These are phyloP conservation scores for Caenorhabditis parvicauda DNA, from an alignment of 2,888 invertebrate genomes.

Conservation along the genomic window DNA sequence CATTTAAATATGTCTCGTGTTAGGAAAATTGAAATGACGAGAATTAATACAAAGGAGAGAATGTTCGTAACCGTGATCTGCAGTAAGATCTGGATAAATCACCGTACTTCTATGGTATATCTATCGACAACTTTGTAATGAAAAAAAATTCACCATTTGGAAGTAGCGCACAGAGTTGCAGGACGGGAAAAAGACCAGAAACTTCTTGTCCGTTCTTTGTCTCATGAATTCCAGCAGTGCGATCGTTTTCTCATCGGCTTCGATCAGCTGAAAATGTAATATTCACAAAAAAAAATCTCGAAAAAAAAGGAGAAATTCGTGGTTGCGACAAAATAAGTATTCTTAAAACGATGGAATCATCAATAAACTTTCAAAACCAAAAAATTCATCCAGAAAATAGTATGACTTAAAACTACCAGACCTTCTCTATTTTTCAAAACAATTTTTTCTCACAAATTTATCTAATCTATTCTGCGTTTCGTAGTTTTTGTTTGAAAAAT, in stretches of 20 bases:
- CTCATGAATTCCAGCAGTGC: slow-evolving; percentile 77
- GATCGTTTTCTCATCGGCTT: slow-evolving; percentile 78
- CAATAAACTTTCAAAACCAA: slow-evolving; percentile 2
- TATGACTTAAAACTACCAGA: not conserved
- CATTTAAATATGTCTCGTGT: no score
- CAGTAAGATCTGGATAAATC: no score
- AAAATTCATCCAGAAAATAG: no score
- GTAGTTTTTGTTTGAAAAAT: no score
- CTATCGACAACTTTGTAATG: no score
- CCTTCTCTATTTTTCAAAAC: not conserved
- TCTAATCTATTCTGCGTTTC: no score
- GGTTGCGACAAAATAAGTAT: no score
- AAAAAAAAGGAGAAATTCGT: not conserved
- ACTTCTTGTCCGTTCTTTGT: slow-evolving; percentile 63
- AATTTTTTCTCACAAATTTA: no score
- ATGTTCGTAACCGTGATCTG: not conserved
- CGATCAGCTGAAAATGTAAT: slow-evolving; percentile 68
- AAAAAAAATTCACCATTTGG: slow-evolving; percentile 55
- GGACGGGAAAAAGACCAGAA: slow-evolving; percentile 80
- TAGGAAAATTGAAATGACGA: not conserved
- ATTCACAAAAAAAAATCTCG: not conserved
- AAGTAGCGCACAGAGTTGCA: slow-evolving; percentile 96
- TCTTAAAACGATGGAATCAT: not conserved
- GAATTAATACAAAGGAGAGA: not conserved
- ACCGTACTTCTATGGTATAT: no score